A percentile compares a stretch with the other conserved stretches of the same genome.
phyloP scores from a whole-genome alignment of 2,888 invertebrate genomes.

The Xylota sylvarum region DNA sequence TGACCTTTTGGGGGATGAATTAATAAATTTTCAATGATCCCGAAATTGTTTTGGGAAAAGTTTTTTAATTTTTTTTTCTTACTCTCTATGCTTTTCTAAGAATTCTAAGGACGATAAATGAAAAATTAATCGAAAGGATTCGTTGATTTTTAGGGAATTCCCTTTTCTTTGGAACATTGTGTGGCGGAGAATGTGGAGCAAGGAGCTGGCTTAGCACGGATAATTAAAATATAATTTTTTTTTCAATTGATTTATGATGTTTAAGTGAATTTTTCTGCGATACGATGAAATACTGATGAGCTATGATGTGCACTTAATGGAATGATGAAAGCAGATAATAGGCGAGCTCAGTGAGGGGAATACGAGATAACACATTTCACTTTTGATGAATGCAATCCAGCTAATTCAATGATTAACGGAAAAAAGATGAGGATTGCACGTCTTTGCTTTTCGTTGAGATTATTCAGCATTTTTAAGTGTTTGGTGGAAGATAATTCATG shows the following conservation, averaged over 20 bases:
- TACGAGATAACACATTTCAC: constrained; percentile 28
- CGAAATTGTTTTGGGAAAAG: constrained; percentile 59
- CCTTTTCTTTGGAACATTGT: not conserved
- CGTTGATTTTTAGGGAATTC: constrained; percentile 17
- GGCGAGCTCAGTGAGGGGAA: constrained; percentile 25
- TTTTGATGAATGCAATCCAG: not conserved
- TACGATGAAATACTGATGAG: constrained; percentile 15
- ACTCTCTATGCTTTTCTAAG: not conserved
- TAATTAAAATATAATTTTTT: constrained; percentile 50
- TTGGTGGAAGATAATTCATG: no score
- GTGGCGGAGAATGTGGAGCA: not conserved
- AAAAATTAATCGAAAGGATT: constrained; percentile 56
- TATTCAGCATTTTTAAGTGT: not conserved
- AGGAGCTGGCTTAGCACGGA: constrained; percentile 19
- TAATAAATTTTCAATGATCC: constrained; percentile 62
- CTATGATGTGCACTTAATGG: constrained; percentile 25
- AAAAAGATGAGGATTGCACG: constrained; percentile 6
- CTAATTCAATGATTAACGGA: constrained; percentile 38
- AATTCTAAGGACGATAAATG: constrained; percentile 28
- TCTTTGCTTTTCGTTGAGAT: not conserved
- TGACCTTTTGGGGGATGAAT: constrained; percentile 58
- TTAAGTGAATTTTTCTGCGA: constrained; percentile 54
- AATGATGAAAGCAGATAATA: constrained; percentile 29
- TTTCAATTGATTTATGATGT: constrained; percentile 63
- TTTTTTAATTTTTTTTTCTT: constrained; percentile 32